A percentile compares a stretch with the other conserved stretches of the same genome.
Conservation (phyloP, 2,797 vertebrate genomes). For the Spinus olivaceus region DNA sequence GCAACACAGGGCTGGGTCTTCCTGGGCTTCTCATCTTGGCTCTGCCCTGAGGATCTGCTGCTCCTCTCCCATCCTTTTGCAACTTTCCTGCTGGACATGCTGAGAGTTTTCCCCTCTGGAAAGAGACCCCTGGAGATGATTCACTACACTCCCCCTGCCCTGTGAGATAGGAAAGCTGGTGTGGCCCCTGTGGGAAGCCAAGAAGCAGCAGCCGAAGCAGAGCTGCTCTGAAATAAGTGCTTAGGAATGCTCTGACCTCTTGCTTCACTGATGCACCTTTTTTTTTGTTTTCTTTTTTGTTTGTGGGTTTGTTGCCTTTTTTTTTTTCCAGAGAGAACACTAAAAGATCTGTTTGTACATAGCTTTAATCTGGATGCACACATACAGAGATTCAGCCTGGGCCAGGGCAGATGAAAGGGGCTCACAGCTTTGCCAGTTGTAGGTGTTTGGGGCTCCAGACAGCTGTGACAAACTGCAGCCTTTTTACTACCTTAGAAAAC, state of each 20-base stretch:
- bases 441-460: slow-evolving; percentile 19
- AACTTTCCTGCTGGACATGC: background rate
- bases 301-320: background rate
- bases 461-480: slow-evolving; percentile 47
- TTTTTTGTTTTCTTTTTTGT: background rate
- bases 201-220: slow-evolving; percentile 16
- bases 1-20: background rate
- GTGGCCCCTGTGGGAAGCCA: slow-evolving; percentile 25
- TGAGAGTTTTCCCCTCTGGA: slow-evolving; percentile 6
- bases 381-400: background rate
- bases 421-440: background rate
- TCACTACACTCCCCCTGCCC: background rate
- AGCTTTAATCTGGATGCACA: slow-evolving; percentile 12
- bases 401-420: background rate
- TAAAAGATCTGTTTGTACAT: slow-evolving; percentile 32
- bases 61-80: background rate
- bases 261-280: background rate
- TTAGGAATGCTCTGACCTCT: slow-evolving; percentile 66
- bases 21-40: background rate
- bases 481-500: slow-evolving; percentile 57
- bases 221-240: slow-evolving; percentile 53
- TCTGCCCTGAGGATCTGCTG: background rate
- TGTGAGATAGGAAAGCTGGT: slow-evolving; percentile 1
- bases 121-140: background rate
- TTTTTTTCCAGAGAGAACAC: background rate